phyloP scores from a whole-genome alignment of 2,888 invertebrate genomes.

The Drosophila nr. medialis region DNA sequence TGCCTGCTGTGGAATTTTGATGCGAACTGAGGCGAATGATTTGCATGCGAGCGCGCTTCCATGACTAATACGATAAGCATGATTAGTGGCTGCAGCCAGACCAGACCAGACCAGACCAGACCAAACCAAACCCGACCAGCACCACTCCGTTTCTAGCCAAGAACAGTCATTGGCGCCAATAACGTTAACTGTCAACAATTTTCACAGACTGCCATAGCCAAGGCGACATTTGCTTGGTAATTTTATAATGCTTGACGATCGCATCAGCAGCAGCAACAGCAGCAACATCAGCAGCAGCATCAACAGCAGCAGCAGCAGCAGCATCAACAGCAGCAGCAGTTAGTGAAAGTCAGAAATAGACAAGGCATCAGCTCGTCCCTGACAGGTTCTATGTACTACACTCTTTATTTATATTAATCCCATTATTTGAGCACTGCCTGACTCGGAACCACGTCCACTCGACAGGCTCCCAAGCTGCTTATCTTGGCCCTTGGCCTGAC shows the following conservation, averaged over 20 bases:
- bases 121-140: neutral
- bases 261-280: neutral
- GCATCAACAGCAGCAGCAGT: constrained; percentile 1
- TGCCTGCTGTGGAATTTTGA: constrained; percentile 67
- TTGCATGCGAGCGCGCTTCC: constrained; percentile 73
- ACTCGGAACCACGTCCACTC: constrained; percentile 41
- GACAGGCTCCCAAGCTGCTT: constrained; percentile 24
- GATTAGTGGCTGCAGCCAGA: constrained; percentile 63
- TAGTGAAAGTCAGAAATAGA: constrained; percentile 51
- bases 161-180: constrained; percentile 65
- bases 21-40: constrained; percentile 73
- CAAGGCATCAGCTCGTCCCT: constrained; percentile 8
- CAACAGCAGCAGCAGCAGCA: neutral
- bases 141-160: constrained; percentile 11
- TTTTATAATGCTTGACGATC: constrained; percentile 48
- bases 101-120: constrained; percentile 5
- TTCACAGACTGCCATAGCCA: constrained; percentile 54
- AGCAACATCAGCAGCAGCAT: neutral
- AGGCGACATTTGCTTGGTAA: constrained; percentile 71
- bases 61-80: constrained; percentile 81
- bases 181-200: constrained; percentile 64
- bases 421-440: constrained; percentile 49
- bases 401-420: constrained; percentile 48
- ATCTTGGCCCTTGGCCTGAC: constrained; percentile 61
- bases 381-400: constrained; percentile 20